phyloP scores from a whole-genome alignment of 2,113 vertebrate species.

The Poeciliopsis turrubarensis region DNA sequence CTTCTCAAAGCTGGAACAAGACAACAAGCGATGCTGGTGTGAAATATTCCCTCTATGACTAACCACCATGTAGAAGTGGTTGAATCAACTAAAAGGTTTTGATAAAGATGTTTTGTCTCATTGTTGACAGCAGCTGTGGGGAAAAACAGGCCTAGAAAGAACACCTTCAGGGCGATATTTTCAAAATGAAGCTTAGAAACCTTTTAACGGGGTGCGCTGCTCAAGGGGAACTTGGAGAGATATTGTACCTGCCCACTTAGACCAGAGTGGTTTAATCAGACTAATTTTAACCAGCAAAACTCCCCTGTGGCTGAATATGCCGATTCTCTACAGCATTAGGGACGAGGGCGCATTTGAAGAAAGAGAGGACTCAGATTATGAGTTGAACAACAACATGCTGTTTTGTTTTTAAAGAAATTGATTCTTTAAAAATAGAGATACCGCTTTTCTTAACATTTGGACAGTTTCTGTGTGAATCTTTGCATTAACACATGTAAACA shows the following conservation, averaged over 20 bases:
- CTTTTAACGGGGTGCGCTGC: background rate
- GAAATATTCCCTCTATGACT: conserved; percentile 14
- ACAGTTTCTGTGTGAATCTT: no score
- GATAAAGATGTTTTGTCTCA: background rate
- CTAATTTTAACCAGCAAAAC: background rate
- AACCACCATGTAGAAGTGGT: background rate
- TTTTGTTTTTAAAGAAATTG: no score
- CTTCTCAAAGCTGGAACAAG: conserved; percentile 89
- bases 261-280: background rate
- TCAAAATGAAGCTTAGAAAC: background rate
- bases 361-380: no score
- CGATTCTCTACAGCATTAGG: no score
- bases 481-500: no score
- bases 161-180: background rate
- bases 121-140: no score
- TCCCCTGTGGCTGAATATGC: background rate
- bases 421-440: no score
- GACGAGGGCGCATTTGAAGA: no score
- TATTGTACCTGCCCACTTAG: background rate
- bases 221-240: background rate
- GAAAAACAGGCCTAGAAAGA: no score
- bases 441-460: no score
- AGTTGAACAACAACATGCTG: no score
- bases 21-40: background rate
- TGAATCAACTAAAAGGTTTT: background rate